These are phyloP conservation scores for Marmota flaviventris DNA, from an alignment of 2,113 vertebrate genomes.

Conservation along the genomic window DNA sequence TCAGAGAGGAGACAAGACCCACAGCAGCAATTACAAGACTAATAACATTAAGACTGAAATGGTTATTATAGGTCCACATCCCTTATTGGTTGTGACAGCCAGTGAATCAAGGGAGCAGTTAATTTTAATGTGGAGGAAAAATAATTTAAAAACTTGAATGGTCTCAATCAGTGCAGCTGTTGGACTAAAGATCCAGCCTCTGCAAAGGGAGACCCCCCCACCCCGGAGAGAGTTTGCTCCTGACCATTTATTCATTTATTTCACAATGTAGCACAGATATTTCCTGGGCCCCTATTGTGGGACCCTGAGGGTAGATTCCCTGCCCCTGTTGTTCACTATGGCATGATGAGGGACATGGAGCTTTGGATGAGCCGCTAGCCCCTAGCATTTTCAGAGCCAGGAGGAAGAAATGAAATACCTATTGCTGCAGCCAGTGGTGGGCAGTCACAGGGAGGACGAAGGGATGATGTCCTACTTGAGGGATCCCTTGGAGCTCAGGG, in stretches of 20 bases:
- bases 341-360: neutral
- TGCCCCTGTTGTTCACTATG: fast-evolving
- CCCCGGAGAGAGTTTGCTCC: neutral
- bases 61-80: conserved; percentile 29
- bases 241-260: neutral
- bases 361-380: neutral
- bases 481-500: neutral
- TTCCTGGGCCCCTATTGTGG: neutral
- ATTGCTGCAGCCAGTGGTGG: neutral
- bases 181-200: neutral
- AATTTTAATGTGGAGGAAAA: conserved; percentile 52
- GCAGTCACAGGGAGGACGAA: neutral
- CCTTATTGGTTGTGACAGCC: conserved; percentile 51
- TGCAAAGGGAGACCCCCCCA: neutral
- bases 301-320: neutral
- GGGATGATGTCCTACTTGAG: neutral
- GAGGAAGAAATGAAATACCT: neutral
- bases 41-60: conserved; percentile 63
- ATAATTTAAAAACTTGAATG: conserved; percentile 61
- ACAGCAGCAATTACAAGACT: conserved; percentile 35
- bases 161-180: neutral
- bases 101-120: conserved; percentile 19
- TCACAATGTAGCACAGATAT: too few species aligned
- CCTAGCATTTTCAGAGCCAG: neutral
- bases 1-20: conserved; percentile 64